These are phyloP conservation scores for Erebia ligea DNA, from an alignment of 2,888 invertebrate genomes.

Conservation along the genomic window DNA sequence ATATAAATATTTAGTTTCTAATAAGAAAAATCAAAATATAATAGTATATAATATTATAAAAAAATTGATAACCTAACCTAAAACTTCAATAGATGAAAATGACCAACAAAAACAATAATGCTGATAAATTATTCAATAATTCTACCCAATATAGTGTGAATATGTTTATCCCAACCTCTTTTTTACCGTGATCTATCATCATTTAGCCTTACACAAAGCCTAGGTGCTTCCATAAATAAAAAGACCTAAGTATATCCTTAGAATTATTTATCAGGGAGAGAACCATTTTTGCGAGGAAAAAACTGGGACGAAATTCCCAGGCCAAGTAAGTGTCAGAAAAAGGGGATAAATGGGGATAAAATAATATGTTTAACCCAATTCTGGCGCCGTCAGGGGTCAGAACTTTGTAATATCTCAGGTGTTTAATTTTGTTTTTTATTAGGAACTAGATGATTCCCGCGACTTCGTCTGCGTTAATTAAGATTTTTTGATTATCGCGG, in stretches of 20 bases:
- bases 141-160: neutral
- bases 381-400: neutral
- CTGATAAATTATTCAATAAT: no score
- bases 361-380: neutral
- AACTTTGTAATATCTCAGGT: neutral
- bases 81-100: no score
- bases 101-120: no score
- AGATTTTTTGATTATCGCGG: no score
- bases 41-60: no score
- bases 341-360: constrained; percentile 1
- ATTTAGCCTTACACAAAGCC: neutral
- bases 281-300: neutral
- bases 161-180: neutral
- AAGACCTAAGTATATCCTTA: neutral
- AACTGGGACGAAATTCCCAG: neutral
- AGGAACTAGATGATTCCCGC: no score
- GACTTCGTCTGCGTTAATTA: no score
- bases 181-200: neutral
- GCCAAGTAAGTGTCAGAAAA: neutral
- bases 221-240: neutral
- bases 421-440: neutral
- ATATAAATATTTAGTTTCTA: no score
- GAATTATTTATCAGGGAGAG: neutral
- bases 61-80: no score
- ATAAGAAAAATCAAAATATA: no score